These are phyloP conservation scores for Peromyscus maniculatus DNA, from an alignment of 2,113 vertebrate species.

Conservation along the genomic window DNA sequence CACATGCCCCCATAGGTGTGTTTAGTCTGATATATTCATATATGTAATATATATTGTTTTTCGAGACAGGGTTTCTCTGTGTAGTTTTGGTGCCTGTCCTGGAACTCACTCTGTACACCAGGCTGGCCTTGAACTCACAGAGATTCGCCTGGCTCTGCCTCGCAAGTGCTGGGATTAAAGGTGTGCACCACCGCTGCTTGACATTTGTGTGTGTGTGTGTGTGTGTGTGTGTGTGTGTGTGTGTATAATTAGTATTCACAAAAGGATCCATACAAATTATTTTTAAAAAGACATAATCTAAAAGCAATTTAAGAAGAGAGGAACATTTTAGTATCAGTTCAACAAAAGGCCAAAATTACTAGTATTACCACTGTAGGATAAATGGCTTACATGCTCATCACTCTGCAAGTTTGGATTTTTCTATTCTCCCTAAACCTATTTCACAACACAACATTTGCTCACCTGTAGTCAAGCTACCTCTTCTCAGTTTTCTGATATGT, in stretches of 20 bases:
- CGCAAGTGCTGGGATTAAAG: too few relatives aligned
- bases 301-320: background rate
- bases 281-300: background rate
- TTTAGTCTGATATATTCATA: background rate
- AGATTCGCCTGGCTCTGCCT: too few relatives aligned
- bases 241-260: conserved; percentile 7
- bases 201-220: too few relatives aligned
- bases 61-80: too few relatives aligned
- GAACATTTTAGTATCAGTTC: background rate
- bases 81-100: too few relatives aligned
- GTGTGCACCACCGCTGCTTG: too few relatives aligned
- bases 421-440: background rate
- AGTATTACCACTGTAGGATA: background rate
- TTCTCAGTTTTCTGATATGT: conserved; percentile 6
- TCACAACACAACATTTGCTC: background rate
- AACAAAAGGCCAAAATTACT: background rate
- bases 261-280: conserved; percentile 21
- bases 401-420: background rate
- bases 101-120: too few relatives aligned
- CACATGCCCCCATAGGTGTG: background rate
- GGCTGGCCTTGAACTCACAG: too few relatives aligned
- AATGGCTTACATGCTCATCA: background rate
- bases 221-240: too few relatives aligned
- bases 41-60: too few relatives aligned
- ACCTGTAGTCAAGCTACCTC: background rate